A percentile compares a stretch with the other conserved stretches of the same genome.
Evolutionary conservation across 2,888 invertebrate genomes (phyloP).

Genomic region (Synergus gifuensis): DNA sequence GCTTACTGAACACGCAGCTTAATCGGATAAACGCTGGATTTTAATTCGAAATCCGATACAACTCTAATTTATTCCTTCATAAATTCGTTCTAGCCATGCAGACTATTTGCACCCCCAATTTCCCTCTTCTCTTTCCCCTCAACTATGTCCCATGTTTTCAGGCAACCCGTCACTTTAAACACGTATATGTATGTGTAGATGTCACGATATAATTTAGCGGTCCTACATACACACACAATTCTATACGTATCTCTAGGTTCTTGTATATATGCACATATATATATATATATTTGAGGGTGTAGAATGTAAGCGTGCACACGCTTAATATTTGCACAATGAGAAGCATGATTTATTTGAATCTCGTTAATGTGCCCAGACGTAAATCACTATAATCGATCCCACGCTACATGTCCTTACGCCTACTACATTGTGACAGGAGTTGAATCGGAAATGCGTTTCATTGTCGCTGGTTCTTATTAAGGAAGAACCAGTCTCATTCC

Average conservation of each 20-base stretch:
- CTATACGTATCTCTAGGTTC: background rate
- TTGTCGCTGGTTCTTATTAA: background rate
- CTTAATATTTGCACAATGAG: constrained; percentile 40
- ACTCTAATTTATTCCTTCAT: constrained; percentile 64
- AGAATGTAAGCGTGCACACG: background rate
- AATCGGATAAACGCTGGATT: constrained; percentile 54
- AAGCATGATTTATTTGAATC: constrained; percentile 54
- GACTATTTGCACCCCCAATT: constrained; percentile 41
- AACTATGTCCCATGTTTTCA: constrained; percentile 29
- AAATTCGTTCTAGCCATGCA: constrained; percentile 58
- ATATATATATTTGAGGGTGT: constrained; percentile 2
- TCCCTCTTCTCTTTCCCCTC: constrained; percentile 38
- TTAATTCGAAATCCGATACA: constrained; percentile 57
- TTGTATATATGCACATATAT: background rate
- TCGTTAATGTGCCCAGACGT: constrained; percentile 49
- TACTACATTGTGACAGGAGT: background rate
- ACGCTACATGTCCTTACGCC: background rate
- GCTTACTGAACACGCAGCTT: constrained; percentile 48
- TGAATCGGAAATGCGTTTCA: background rate
- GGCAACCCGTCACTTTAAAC: constrained; percentile 17
- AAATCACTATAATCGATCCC: constrained; percentile 55
- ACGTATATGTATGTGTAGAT: background rate
- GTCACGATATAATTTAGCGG: constrained; percentile 56
- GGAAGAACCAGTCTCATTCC: background rate
- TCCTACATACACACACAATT: constrained; percentile 21